A percentile compares a stretch with the other conserved stretches of the same genome.
Conservation (phyloP, 1,140 invertebrate genomes). For the Coenobita brevimanus region DNA sequence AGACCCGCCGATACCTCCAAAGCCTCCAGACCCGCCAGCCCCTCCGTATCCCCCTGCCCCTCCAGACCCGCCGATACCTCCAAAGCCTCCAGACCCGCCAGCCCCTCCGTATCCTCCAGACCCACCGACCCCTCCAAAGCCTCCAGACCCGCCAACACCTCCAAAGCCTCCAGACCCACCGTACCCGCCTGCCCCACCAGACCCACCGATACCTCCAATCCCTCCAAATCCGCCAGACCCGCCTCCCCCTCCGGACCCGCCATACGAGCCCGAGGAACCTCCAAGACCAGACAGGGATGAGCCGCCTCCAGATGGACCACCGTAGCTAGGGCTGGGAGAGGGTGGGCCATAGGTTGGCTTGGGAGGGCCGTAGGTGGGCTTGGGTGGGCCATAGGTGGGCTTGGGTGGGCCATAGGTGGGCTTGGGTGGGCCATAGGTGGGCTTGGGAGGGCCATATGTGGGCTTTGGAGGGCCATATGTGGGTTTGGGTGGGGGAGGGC, state of each 20-base stretch:
- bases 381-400: too few species aligned
- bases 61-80: not conserved
- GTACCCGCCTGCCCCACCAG: not conserved
- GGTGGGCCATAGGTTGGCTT: not conserved
- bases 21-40: too few species aligned
- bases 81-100: too few species aligned
- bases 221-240: not conserved
- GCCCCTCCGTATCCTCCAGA: not conserved
- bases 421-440: slow-evolving; percentile 8
- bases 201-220: not conserved
- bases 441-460: not conserved
- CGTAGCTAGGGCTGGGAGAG: not conserved
- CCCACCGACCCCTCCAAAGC: not conserved
- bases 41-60: not conserved
- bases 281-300: not conserved
- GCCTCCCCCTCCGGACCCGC: not conserved
- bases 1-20: too few species aligned
- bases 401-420: not conserved
- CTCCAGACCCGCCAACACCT: not conserved
- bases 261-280: too few species aligned
- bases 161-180: not conserved
- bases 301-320: not conserved
- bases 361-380: not conserved
- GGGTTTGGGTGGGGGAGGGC: not conserved
- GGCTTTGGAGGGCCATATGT: not conserved